A percentile compares a stretch with the other conserved stretches of the same genome.
These are phyloP conservation scores for Clarias fuscus DNA, from an alignment of 2,797 vertebrate species.

Conservation along the genomic window DNA sequence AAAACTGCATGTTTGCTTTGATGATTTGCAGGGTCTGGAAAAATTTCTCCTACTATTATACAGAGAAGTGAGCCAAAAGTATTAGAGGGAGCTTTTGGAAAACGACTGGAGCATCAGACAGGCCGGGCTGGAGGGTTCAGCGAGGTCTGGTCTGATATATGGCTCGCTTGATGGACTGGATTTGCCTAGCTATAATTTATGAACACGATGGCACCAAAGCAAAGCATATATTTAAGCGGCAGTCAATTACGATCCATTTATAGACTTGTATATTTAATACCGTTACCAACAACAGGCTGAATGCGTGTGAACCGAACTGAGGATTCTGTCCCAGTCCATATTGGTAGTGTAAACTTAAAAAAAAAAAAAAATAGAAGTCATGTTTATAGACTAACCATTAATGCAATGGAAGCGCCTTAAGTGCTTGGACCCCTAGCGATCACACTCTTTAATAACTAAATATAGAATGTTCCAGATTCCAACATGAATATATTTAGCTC, in stretches of 20 bases:
- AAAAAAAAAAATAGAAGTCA: not conserved
- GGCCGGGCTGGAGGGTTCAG: not conserved
- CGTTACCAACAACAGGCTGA: not conserved
- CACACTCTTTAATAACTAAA: not conserved
- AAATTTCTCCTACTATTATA: slow-evolving; percentile 24
- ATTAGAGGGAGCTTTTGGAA: not conserved
- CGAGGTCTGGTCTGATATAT: slow-evolving; percentile 3
- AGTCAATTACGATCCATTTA: not conserved
- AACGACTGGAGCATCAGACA: slow-evolving; percentile 4
- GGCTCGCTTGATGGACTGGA: not conserved
- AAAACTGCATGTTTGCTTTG: slow-evolving; percentile 29
- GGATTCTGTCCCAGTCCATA: not conserved
- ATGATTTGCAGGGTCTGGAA: not conserved
- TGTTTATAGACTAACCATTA: slow-evolving; percentile 7
- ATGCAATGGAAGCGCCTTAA: not conserved
- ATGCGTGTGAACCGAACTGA: not conserved
- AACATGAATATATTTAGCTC: not conserved
- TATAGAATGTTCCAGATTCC: not conserved
- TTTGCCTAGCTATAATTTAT: not conserved
- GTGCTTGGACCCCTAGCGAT: not conserved
- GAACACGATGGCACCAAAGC: not conserved
- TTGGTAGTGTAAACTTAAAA: not conserved
- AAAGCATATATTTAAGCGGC: not conserved
- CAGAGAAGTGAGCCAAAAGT: not conserved
- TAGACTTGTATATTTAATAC: slow-evolving; percentile 7